Base-by-base conservation (phyloP, 2,888 invertebrate species). In the Sarcophaga rosellei region DNA sequence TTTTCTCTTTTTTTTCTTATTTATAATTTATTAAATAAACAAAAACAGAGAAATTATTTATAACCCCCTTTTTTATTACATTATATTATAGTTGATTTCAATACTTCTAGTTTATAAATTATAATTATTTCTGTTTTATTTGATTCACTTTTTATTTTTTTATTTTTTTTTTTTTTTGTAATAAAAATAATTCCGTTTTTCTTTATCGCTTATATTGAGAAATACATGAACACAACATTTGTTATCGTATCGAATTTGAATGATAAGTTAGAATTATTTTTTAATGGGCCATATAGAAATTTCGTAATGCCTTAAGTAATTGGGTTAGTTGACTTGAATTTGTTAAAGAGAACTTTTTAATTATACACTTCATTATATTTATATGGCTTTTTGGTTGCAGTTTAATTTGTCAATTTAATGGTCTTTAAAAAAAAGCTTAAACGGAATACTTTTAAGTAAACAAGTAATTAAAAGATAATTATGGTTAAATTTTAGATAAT, bases 231-330 rank as follows among this genome's bases (percentile, higher is more conserved):
- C n/a, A 61, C 20, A 23, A 47, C 23, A 66, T 1, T 75, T 81
- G 74, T 75, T 70, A 76, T 70, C 76, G 70, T 76, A 69, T 57
- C 59, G 35, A 76, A 59, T 62, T 75, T 81, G 11, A 21, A 20
- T 35, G 76, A 81, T 76, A 81, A 70, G 53, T 76, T 70, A 47
- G 53, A 72, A 79, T 45, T 44, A 70, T 73, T 47, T 44, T 35
- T 81, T 63, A 65, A 81, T 70, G 21, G 75, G 75, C 12, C 80
- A 68, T 15, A 66, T 15, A 66, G 53, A 12, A 59, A 80, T 80
- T 66, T 80, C 73, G 12, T 80, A 80, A 80, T 45, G 45, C 35
- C 45, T 4, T 44, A 61, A 53, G 20, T 63, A 80, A 80, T 74
- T 80, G 61, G 73, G 73, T 74, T 80, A 80, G 61, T 72, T 57